Evolutionary conservation across 2,113 vertebrate genomes (phyloP).

Genomic region (Sinocyclocheilus maitianheensis): DNA sequence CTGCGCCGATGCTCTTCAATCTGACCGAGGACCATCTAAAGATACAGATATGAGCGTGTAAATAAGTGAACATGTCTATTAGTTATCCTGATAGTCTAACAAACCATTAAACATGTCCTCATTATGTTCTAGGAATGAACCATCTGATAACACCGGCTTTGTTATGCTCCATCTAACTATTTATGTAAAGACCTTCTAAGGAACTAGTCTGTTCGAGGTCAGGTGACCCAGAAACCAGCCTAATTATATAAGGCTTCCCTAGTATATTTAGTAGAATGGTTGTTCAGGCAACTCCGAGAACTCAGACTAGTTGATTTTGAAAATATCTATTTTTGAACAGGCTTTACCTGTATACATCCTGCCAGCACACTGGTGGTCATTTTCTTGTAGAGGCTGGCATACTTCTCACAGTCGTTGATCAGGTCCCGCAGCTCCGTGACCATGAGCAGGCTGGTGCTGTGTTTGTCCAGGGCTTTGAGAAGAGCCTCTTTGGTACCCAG

Average conservation of each 20-base stretch:
- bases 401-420: constrained; percentile 84
- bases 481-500: constrained; percentile 83
- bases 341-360: constrained; percentile 89
- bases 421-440: constrained; percentile 82
- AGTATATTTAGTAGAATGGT: no score
- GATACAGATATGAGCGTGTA: background rate
- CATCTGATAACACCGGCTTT: background rate
- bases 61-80: background rate
- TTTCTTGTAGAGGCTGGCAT: constrained; percentile 83
- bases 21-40: constrained; percentile 90
- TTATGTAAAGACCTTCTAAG: background rate
- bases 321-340: background rate
- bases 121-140: background rate
- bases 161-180: no score
- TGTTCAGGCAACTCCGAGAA: background rate
- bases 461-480: constrained; percentile 86
- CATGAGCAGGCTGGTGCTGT: constrained; percentile 75
- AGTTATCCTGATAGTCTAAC: no score
- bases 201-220: background rate
- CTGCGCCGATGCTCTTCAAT: constrained; percentile 93
- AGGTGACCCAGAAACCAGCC: background rate
- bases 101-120: background rate
- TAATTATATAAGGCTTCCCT: background rate
- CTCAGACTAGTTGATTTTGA: background rate
- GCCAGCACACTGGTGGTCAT: constrained; percentile 89